These are phyloP conservation scores for Eucidaris tribuloides DNA, from an alignment of 35 echinoderm and acorn worm genomes.

Conservation along the genomic window DNA sequence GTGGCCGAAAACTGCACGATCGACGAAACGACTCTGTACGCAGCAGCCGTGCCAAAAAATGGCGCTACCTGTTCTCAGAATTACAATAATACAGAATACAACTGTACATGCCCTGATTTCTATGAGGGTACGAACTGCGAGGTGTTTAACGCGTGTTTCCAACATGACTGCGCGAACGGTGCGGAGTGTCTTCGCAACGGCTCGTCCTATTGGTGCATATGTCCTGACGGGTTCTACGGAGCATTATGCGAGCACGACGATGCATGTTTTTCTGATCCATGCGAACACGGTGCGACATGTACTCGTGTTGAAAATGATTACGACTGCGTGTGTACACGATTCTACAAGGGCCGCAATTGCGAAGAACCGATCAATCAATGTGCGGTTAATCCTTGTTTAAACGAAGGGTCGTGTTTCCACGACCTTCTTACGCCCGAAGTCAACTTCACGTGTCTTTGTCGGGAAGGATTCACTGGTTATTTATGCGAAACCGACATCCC, in stretches of 20 bases:
- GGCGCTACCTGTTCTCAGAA: constrained; percentile 61
- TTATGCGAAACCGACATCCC: constrained; percentile 72
- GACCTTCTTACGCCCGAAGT: constrained; percentile 55
- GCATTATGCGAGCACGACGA: constrained; percentile 69
- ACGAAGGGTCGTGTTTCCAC: constrained; percentile 85
- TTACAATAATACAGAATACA: constrained; percentile 61
- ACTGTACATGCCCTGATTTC: constrained; percentile 75
- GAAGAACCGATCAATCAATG: constrained; percentile 83
- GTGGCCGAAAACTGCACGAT: constrained; percentile 64
- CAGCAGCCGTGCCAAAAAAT: constrained; percentile 74
- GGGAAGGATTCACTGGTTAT: constrained; percentile 52
- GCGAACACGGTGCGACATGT: constrained; percentile 63
- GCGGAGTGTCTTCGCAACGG: constrained; percentile 69
- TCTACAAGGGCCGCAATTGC: constrained; percentile 70
- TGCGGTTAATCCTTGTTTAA: constrained; percentile 70
- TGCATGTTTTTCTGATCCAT: constrained; percentile 62
- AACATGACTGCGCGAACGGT: constrained; percentile 63
- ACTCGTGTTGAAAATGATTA: constrained; percentile 26
- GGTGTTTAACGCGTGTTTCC: constrained; percentile 81
- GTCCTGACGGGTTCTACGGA: constrained; percentile 45
- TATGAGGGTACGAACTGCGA: constrained; percentile 81
- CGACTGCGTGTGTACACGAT: constrained; percentile 55
- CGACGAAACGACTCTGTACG: constrained; percentile 75
- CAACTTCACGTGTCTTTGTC: constrained; percentile 77
- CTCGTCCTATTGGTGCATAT: constrained; percentile 54